Conservation (phyloP, 2,888 invertebrate species). For the Podotricha telesiphe region DNA sequence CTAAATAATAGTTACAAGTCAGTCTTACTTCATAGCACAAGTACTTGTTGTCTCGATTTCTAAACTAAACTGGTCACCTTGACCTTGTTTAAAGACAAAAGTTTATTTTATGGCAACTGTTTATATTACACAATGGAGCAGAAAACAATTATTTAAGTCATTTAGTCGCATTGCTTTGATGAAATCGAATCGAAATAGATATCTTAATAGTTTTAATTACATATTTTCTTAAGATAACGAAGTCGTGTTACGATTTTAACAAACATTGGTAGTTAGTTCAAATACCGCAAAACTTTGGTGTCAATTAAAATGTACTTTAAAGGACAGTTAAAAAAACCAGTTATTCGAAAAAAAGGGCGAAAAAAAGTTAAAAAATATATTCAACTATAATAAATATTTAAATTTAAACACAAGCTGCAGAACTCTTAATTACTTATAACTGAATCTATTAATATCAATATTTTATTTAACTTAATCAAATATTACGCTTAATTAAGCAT, state of each 20-base stretch:
- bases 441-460: too few species aligned
- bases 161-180: not conserved
- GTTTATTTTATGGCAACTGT: constrained; percentile 2
- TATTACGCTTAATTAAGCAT: too few species aligned
- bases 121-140: constrained; percentile 10
- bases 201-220: constrained; percentile 9
- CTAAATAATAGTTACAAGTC: not conserved
- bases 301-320: too few species aligned
- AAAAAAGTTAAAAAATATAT: not conserved
- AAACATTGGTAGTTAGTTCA: too few species aligned
- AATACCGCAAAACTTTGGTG: too few species aligned
- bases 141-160: constrained; percentile 2
- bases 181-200: not conserved
- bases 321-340: too few species aligned
- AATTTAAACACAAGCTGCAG: too few species aligned
- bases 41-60: constrained; percentile 15
- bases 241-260: not conserved
- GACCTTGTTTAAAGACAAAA: constrained; percentile 23
- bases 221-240: not conserved
- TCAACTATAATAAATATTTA: not conserved
- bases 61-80: constrained; percentile 24
- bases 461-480: too few species aligned
- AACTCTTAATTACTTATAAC: too few species aligned
- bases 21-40: not conserved
- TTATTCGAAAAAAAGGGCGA: too few species aligned